Base-by-base conservation (phyloP, 1,140 invertebrate genomes). In the Drosophila chauvacae region DNA sequence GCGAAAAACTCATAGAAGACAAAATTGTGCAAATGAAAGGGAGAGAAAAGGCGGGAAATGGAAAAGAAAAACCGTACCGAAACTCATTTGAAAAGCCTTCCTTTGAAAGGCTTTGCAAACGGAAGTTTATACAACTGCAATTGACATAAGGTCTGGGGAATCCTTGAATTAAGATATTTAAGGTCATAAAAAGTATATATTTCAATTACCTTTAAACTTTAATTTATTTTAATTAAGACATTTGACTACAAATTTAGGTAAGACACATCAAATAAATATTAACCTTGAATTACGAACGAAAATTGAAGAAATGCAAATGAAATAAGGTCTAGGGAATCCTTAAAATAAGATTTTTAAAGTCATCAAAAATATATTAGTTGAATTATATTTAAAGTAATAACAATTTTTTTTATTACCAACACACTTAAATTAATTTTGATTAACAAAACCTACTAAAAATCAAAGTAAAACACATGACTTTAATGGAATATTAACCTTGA, bases 1-100 rank as follows among this genome's bases (percentile, higher is more conserved):
- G 26, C 48, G 35, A 35, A 62, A 70, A 70, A 68, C 30, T 30
- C 14, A 45, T 20, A 44, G 26, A 48, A 41, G 11, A 13, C 28
- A 35, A 66, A 48, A 14, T 64, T 11, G 28, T 11, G 41, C 11
- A 30, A n/a, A 39, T 20, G n/a, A 41, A 63, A 62, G 45, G 61
- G 16, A 20, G 26, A 26, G 7, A 33, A 28, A 37, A 33, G 3
- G 28, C 2, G n/a, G 42, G 10, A 44, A 14, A 39, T 37, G 7
- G 9, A 11, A 14, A 26, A 2, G 16, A 18, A 7, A 6, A 53
- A 53, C 14, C 18, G 4, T 5, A 11, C 42, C 42, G 13, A 44
- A 44, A 44, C n/a, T 6, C 20, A 20, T 11, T 18, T 2, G 10
- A 44, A 44, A 20, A 20, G 18, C 2, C n/a, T 20, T 1, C 13